A percentile compares a stretch with the other conserved stretches of the same genome.
Conservation (phyloP, 2,113 vertebrate species). For the Brachyistius frenatus region DNA sequence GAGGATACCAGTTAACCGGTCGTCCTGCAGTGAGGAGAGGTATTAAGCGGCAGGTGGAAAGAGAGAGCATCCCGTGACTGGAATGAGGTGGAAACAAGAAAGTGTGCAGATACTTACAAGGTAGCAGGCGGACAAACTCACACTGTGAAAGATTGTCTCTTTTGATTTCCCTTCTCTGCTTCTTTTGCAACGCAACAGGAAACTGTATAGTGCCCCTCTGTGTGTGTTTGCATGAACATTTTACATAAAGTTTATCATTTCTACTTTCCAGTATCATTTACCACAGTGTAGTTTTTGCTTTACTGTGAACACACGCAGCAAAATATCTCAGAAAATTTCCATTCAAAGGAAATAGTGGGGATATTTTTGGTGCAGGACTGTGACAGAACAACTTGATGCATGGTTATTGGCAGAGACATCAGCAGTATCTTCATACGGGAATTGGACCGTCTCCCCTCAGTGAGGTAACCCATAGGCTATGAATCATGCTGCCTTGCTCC, state of each 20-base stretch:
- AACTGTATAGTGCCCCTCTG: conserved; percentile 10
- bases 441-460: conserved; percentile 69
- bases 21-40: conserved; percentile 85
- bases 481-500: conserved; percentile 78
- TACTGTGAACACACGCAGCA: conserved; percentile 10
- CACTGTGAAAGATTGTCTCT: conserved; percentile 59
- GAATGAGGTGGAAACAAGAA: conserved; percentile 65
- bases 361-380: conserved; percentile 69
- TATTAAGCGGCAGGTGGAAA: conserved; percentile 79
- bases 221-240: conserved; percentile 48
- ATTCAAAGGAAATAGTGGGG: conserved; percentile 60
- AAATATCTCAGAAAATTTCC: conserved; percentile 50
- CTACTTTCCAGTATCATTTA: conserved; percentile 27
- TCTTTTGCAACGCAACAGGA: conserved; percentile 45
- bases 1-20: conserved; percentile 84
- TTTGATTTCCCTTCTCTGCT: conserved; percentile 49
- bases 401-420: conserved; percentile 63
- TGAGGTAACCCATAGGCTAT: conserved; percentile 80
- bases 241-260: conserved; percentile 42
- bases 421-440: conserved; percentile 68
- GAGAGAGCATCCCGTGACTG: conserved; percentile 69
- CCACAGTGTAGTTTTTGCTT: conserved; percentile 26
- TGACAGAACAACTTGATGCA: conserved; percentile 74
- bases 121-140: conserved; percentile 45
- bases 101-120: conserved; percentile 48